These are phyloP conservation scores for Cerceris ruficornis DNA, from an alignment of 2,888 invertebrate species.

Conservation along the genomic window DNA sequence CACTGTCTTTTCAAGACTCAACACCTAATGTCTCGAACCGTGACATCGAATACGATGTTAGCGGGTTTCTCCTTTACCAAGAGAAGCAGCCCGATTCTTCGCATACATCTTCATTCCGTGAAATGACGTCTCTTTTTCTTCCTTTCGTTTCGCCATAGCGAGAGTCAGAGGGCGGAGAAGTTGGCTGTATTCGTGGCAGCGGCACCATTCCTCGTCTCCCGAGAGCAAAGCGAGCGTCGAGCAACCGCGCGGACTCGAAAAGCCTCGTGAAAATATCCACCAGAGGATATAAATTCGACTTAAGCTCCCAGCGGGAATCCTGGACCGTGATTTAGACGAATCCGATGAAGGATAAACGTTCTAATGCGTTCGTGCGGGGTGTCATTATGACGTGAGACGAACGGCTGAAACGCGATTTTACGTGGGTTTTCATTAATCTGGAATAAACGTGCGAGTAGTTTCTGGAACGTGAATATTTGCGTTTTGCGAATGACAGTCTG, in stretches of 20 bases:
- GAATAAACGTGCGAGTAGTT: too few relatives aligned
- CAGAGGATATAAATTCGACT: slow-evolving; percentile 63
- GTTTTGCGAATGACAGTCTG: too few relatives aligned
- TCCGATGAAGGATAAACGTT: slow-evolving; percentile 48
- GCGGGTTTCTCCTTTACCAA: slow-evolving; percentile 43
- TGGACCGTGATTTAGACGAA: slow-evolving; percentile 52
- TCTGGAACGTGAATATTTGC: too few relatives aligned
- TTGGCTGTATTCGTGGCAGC: slow-evolving; percentile 29
- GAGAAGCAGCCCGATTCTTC: slow-evolving; percentile 56
- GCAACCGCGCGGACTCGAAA: slow-evolving; percentile 16
- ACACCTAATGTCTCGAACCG: slow-evolving; percentile 46
- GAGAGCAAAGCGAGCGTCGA: slow-evolving; percentile 3
- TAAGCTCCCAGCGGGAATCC: slow-evolving; percentile 32
- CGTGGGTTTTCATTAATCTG: neutral
- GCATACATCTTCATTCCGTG: slow-evolving; percentile 71
- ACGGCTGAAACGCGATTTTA: neutral
- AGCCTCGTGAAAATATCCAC: slow-evolving; percentile 57
- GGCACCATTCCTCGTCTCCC: slow-evolving; percentile 32
- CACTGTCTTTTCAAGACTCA: neutral
- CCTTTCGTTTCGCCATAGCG: slow-evolving; percentile 6
- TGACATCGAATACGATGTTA: slow-evolving; percentile 51
- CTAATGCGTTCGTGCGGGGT: slow-evolving; percentile 34
- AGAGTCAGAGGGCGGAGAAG: neutral
- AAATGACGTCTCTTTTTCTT: slow-evolving; percentile 42
- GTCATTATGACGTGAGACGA: slow-evolving; percentile 35